Conservation (phyloP, 2,797 vertebrate species). For the Eulemur rubriventer region DNA sequence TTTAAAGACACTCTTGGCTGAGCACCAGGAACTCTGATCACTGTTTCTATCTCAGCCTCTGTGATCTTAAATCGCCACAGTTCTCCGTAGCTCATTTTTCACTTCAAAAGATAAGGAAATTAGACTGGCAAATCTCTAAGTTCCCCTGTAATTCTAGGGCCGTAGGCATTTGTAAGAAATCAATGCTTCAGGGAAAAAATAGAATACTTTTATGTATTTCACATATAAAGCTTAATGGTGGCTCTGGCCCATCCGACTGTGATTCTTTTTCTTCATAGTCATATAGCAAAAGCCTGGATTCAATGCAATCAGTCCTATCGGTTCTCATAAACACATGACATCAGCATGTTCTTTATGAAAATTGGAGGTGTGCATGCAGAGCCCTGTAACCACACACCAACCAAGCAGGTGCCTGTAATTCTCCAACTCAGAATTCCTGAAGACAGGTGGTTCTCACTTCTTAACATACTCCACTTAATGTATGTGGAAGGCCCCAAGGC, state of each 20-base stretch:
- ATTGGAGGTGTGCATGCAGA: neutral
- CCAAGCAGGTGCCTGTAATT: neutral
- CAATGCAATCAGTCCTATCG: neutral
- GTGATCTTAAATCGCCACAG: neutral
- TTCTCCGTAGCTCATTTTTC: neutral
- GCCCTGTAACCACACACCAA: neutral
- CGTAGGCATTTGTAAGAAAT: neutral
- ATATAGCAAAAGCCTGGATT: neutral
- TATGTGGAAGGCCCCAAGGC: neutral
- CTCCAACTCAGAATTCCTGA: neutral
- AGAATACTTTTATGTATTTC: neutral
- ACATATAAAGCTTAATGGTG: neutral
- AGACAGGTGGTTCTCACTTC: neutral
- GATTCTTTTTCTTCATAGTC: neutral
- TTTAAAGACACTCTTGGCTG: neutral
- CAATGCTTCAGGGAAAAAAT: neutral
- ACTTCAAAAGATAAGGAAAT: neutral
- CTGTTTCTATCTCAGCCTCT: neutral
- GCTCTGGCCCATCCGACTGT: neutral
- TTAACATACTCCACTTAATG: neutral
- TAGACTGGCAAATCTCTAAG: neutral
- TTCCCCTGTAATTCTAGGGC: neutral
- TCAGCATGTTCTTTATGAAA: neutral
- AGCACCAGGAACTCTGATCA: neutral
- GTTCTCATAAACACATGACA: neutral